These are phyloP conservation scores for Griposia aprilina DNA, from an alignment of 2,888 invertebrate genomes.

Conservation along the genomic window DNA sequence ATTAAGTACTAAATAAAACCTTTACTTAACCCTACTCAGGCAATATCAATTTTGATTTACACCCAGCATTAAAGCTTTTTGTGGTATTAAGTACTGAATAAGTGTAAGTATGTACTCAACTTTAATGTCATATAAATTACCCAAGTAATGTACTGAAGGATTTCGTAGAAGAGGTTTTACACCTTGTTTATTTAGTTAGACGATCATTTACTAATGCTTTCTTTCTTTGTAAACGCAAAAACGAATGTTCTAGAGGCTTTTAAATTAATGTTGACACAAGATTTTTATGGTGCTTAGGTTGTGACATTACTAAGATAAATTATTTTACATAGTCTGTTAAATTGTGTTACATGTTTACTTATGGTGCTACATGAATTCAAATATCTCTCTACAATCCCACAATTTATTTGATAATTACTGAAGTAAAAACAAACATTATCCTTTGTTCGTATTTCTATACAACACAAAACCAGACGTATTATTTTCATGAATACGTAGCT, in stretches of 20 bases:
- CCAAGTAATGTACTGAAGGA: conserved; percentile 13
- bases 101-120: neutral
- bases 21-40: neutral
- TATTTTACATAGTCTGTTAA: too few relatives aligned
- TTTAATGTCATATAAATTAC: conserved; percentile 46
- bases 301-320: too few relatives aligned
- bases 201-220: conserved; percentile 7
- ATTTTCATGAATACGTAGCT: neutral
- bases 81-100: conserved; percentile 21
- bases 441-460: neutral
- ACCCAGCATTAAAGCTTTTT: conserved; percentile 12
- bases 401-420: neutral
- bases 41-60: conserved; percentile 6
- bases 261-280: neutral
- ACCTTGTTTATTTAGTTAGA: neutral
- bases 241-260: neutral
- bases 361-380: neutral
- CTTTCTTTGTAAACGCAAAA: neutral
- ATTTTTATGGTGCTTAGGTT: neutral
- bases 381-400: neutral
- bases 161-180: conserved; percentile 3
- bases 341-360: neutral
- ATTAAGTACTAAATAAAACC: neutral
- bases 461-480: neutral
- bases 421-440: neutral